Base-by-base conservation (phyloP, 2,797 vertebrate species). In the Astyanax mexicanus region DNA sequence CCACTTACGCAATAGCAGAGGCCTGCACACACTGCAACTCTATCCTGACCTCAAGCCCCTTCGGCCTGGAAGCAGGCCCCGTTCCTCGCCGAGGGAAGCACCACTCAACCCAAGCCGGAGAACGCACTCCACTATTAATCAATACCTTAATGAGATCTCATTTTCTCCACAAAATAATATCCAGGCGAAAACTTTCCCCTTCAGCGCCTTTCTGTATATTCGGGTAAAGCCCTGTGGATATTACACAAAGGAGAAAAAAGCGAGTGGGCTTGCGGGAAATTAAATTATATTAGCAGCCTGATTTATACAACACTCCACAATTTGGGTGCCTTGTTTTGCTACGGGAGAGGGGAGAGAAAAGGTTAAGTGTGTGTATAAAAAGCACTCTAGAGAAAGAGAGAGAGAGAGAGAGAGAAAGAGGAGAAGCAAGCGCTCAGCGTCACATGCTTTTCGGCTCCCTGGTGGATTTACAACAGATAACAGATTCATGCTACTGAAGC, bases 71-170 rank as follows among this genome's bases (percentile, higher is more conserved):
- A 84, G 83, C 83, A 78, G 86, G 86, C 86, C 88, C 85, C 77
- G 80, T 85, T 78, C 85, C 75, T 78, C 83, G 17, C 75, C 81
- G 78, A 82, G 86, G 86, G 88, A 90, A 82, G 69, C 19, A 84
- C 80, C 79, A 80, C 58, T 45, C 87, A 84, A 85, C 87, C 84
- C 83, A 88, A 89, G 72, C 84, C 82, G 86, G 91, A 88, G 89
- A 89, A 86, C 86, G 83, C 89, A 88, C 91, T 91, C 89, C 86
- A 86, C 92, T 89, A 92, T 92, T 91, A 90, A 94, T 94, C 92
- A 92, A 93, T 92, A 92, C 88, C 85, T 91, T 92, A 92, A 93
- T 93, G 90, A 93, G 91, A 91, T 91, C 88, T 90, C 79, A 86
- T 93, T 93, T 93, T 92, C 89, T 87, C 76, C 75, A 57, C 85